Base-by-base conservation (phyloP, 2,888 invertebrate species). In the Anagyrus pseudococci region DNA sequence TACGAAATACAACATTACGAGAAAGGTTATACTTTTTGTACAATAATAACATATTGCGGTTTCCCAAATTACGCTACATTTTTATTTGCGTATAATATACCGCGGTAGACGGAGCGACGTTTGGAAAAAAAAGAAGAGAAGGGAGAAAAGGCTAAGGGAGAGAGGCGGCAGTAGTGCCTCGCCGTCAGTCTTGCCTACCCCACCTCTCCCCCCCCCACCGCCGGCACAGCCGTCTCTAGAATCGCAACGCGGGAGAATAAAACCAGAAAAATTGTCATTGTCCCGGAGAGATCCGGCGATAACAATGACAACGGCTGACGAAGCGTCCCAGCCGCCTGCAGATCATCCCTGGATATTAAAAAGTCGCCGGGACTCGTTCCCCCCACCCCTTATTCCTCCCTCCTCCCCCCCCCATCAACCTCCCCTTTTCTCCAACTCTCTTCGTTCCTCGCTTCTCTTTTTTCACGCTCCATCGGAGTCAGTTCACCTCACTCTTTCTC, bases 341-440 rank as follows among this genome's bases (percentile, higher is more conserved):
- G 80, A 80, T 80, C 79, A 80, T 80, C 80, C 79, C 77, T 78
- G 77, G 79, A 80, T 80, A 80, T 80, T 80, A 80, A 80, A 80
- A 80, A 80, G 79, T 79, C 79, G 76, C 44, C 33, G 33, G 74
- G 71, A 46, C 53, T 44, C 57, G 40, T 44, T 41, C 50, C 7
- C 65, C 20, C 46, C 41, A 62, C 48, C 29, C 4, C 29, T 29
- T 29, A 29, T 29, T 7, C 10, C 23, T 48, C 29, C 19, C 15
- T 8, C 20, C 48, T 23, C 46, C 25, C 13, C 43, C 53, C 23
- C 47, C 29, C 40, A 43, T 33, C 37, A 17, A 19, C 59, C 63
- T 62, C 65, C 61, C 47, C 52, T 49, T 54, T 52, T 46, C 48
- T 50, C 54, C 58, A 46, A 62, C 46, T 54, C 29, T 47, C 50